Evolutionary conservation across 2,888 invertebrate species (phyloP), one percentile per base, ranked within the genome.

Genomic region (Drosophila kuntzei): DNA sequence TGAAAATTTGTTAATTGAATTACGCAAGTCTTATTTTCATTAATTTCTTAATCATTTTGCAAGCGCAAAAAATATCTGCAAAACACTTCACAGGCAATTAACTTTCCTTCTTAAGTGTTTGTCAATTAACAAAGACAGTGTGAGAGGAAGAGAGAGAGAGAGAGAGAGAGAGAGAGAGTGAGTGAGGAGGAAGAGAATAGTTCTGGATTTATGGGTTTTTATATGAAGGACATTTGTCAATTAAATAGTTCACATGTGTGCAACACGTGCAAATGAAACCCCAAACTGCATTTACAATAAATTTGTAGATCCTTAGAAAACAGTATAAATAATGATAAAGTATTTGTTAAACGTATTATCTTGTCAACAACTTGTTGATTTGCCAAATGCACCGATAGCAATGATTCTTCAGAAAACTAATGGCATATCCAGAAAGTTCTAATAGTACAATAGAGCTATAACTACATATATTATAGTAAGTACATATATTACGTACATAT

Each of bases 81-180:
- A 39, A 41, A 12, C 51, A 49, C 51, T 65, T 64, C 47, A 59
- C 74, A 18, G 60, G 34, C 54, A 78, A 68, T 78, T 69, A 69
- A 74, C 79, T 76, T 62, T 69, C 75, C 51, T 62, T 51, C 61
- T 63, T 50, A 63, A 76, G 74, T 73, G 65, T 49, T 67, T 57
- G 39, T 34, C 65, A 47, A 39, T 29, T 18, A 7, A 8, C 14
- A 12, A 41, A 12, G 41, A 6, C 4, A 34, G 14, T n/a, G 34
- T 9, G 14, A 6, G 44, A 41, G n/a, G 29, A 18, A 18, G 18
- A 7, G n/a, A 11, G 18, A 6, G 9, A 11, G 20, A 16, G 25
- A 5, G 2, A 5, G 14, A 9, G 44, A 9, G 9, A 8, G 14
- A 14, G 25, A 16, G 57, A 12, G 22, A 14, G 29, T 12, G 54